Conservation (phyloP, 2,888 invertebrate genomes). For the Drosophila paramelanica region DNA sequence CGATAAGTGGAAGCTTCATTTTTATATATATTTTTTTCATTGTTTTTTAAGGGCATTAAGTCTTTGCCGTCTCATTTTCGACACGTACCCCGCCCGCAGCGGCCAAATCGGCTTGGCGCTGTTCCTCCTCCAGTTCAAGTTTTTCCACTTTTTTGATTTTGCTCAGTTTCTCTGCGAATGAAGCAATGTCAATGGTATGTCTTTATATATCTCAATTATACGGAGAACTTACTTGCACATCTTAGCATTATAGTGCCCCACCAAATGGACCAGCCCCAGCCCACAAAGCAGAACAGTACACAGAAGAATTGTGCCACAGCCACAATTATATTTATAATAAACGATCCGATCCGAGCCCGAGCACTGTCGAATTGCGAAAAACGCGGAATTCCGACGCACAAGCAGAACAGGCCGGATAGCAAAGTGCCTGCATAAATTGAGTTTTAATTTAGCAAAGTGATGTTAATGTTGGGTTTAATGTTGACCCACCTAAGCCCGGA, state of each 20-base stretch:
- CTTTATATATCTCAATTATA: neutral
- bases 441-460: neutral
- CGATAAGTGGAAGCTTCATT: conserved; percentile 56
- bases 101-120: conserved; percentile 84
- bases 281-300: conserved; percentile 96
- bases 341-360: conserved; percentile 91
- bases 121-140: conserved; percentile 85
- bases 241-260: conserved; percentile 98
- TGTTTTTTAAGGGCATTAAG: conserved; percentile 37
- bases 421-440: conserved; percentile 89
- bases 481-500: conserved; percentile 89
- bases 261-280: conserved; percentile 99
- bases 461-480: neutral
- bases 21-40: conserved; percentile 24
- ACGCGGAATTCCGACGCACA: conserved; percentile 95
- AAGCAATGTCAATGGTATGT: neutral
- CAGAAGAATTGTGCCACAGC: conserved; percentile 96
- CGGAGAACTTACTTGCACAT: conserved; percentile 90
- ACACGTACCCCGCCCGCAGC: conserved; percentile 72
- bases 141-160: conserved; percentile 87
- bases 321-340: conserved; percentile 94
- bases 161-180: conserved; percentile 87
- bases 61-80: conserved; percentile 67
- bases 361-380: conserved; percentile 93
- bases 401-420: conserved; percentile 93